These are phyloP conservation scores for Pocillopora grandis DNA, from an alignment of 92 coral and sea anemone genomes.

Conservation along the genomic window DNA sequence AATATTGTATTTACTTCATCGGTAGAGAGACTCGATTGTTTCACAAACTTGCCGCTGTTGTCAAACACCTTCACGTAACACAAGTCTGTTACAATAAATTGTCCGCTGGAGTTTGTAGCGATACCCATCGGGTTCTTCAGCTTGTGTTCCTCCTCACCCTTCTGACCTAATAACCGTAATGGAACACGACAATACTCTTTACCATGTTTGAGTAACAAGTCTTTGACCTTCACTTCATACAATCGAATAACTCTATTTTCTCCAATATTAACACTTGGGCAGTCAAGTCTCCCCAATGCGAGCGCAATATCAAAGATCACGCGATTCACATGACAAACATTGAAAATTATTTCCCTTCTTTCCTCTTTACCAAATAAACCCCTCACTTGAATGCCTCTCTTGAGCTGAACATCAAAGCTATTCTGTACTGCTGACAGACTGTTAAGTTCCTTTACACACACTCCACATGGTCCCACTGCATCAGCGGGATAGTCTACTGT, in stretches of 20 bases:
- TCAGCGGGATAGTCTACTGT: no score
- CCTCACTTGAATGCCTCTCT: background rate
- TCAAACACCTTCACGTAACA: conserved; percentile 5
- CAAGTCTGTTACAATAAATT: conserved; percentile 4
- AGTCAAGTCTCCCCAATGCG: no score
- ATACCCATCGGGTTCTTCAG: background rate
- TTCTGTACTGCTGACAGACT: background rate
- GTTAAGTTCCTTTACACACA: background rate
- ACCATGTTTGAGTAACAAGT: background rate
- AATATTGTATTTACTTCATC: no score
- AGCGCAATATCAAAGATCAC: conserved; percentile 8
- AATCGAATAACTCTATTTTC: conserved; percentile 10
- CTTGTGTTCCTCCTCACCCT: background rate
- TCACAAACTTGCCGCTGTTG: background rate
- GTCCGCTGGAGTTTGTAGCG: conserved; percentile 17
- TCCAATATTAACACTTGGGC: conserved; percentile 10
- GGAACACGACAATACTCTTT: conserved; percentile 1
- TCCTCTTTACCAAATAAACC: conserved; percentile 9
- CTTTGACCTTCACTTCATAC: background rate
- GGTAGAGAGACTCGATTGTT: background rate
- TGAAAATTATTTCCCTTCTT: conserved; percentile 16
- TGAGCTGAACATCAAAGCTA: background rate
- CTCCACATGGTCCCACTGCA: background rate
- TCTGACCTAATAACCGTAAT: conserved; percentile 19
- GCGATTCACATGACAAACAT: conserved; percentile 37